Conservation (phyloP, 2,888 invertebrate species). For the Capitulum mitella region DNA sequence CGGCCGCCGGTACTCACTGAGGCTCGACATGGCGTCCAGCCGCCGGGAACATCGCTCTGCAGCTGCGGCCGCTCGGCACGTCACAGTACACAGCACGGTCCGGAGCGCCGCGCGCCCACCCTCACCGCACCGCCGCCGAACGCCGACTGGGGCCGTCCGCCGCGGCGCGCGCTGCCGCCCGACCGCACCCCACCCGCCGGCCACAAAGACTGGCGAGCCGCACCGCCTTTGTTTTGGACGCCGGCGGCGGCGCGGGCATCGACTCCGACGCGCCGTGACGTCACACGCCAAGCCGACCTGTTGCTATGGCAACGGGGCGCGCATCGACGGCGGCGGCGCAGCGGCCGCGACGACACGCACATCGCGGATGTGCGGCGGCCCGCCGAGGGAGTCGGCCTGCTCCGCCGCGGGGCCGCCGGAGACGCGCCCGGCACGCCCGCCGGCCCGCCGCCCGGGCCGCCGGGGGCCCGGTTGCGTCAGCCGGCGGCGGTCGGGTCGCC, state of each 20-base stretch:
- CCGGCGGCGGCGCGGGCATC: conserved; percentile 15
- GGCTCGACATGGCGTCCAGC: neutral
- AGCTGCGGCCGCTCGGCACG: neutral
- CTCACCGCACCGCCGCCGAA: neutral
- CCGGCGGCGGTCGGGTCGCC: neutral
- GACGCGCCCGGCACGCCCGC: neutral
- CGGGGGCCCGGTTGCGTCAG: neutral
- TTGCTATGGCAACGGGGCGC: conserved; percentile 12
- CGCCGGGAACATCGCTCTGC: neutral
- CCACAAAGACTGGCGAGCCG: neutral
- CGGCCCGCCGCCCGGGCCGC: neutral
- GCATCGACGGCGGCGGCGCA: neutral
- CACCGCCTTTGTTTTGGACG: conserved; percentile 21
- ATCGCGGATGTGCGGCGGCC: neutral
- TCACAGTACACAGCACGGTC: too few relatives aligned
- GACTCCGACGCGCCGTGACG: conserved; percentile 22
- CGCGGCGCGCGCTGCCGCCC: neutral
- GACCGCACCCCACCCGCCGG: neutral
- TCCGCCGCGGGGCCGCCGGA: neutral
- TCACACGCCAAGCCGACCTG: conserved; percentile 6
- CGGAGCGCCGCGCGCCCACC: too few relatives aligned
- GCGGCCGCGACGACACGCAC: neutral
- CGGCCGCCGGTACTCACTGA: neutral
- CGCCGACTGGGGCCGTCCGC: neutral
- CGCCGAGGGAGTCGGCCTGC: neutral